Percentiles rank a stretch among this genome's conserved stretches.
Evolutionary conservation across 2,888 invertebrate genomes (phyloP).

Genomic region (Spialia ferax): DNA sequence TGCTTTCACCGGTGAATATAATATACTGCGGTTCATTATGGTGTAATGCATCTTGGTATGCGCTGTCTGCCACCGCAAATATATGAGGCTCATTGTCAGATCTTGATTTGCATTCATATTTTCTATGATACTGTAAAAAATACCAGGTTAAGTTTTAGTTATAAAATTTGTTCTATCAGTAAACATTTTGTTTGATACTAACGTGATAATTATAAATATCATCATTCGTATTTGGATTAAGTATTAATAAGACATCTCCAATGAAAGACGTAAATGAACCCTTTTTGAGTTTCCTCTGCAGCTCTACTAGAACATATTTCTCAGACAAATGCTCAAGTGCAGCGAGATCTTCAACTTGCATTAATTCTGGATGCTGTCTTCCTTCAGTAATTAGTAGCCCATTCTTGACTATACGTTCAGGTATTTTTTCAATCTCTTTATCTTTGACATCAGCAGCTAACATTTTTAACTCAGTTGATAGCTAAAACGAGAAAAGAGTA

Average conservation of each 20-base stretch:
- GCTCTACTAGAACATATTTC: slow-evolving; percentile 89
- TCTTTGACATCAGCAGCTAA: slow-evolving; percentile 78
- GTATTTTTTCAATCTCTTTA: slow-evolving; percentile 65
- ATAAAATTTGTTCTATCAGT: not conserved
- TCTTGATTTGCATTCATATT: slow-evolving; percentile 94
- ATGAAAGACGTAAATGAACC: slow-evolving; percentile 92
- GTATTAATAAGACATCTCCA: slow-evolving; percentile 92
- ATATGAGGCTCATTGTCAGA: slow-evolving; percentile 97
- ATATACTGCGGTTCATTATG: slow-evolving; percentile 95
- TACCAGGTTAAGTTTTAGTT: slow-evolving; percentile 7
- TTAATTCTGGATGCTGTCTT: slow-evolving; percentile 88
- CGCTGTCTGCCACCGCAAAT: slow-evolving; percentile 95
- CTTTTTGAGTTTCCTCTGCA: slow-evolving; percentile 89
- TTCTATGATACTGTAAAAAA: slow-evolving; percentile 90
- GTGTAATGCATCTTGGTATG: slow-evolving; percentile 96
- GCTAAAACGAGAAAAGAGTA: slow-evolving; percentile 70
- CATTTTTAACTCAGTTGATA: slow-evolving; percentile 90
- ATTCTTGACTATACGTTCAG: slow-evolving; percentile 82
- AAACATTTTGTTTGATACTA: slow-evolving; percentile 54
- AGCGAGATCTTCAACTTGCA: slow-evolving; percentile 94
- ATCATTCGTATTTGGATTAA: slow-evolving; percentile 92
- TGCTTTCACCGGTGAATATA: slow-evolving; percentile 95
- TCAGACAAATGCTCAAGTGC: slow-evolving; percentile 92
- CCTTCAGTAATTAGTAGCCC: slow-evolving; percentile 80
- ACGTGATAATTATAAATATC: slow-evolving; percentile 92